Conservation (phyloP, 2,113 vertebrate species). For the Zootoca vivipara region DNA sequence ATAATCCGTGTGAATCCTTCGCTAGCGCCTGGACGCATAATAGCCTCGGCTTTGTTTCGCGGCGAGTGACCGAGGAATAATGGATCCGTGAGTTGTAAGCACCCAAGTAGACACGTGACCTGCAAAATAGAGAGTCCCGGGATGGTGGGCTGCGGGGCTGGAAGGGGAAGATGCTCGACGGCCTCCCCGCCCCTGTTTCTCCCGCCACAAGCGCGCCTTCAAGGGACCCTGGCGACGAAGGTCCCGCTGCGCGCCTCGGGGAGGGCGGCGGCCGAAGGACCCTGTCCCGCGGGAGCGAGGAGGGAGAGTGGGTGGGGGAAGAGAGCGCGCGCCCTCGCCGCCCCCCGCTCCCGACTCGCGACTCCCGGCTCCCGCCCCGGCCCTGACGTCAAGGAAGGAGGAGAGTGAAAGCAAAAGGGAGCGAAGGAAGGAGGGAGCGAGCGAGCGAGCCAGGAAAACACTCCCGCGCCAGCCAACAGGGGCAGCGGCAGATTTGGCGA, state of each 20-base stretch:
- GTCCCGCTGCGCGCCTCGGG: background rate
- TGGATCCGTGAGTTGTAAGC: background rate
- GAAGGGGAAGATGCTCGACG: background rate
- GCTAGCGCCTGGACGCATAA: background rate
- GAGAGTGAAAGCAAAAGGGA: conserved; percentile 3
- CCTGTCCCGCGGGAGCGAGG: too few relatives aligned
- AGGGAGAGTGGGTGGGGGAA: too few relatives aligned
- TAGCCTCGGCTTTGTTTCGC: background rate
- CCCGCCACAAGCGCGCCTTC: too few relatives aligned
- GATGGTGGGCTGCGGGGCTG: background rate
- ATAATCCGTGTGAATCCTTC: too few relatives aligned
- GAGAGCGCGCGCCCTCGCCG: too few relatives aligned
- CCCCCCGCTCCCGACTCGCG: background rate
- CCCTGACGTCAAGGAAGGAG: conserved; percentile 37
- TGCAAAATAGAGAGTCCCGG: background rate
- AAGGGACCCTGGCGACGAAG: too few relatives aligned
- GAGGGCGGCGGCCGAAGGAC: too few relatives aligned
- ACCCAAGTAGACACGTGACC: too few relatives aligned
- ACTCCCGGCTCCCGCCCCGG: background rate
- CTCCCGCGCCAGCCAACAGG: background rate
- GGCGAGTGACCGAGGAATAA: background rate
- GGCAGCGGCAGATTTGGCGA: background rate
- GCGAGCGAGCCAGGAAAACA: background rate
- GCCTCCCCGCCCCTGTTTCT: background rate
- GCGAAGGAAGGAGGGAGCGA: background rate